Conservation (phyloP, 1,140 invertebrate genomes). For the Lepidurus packardi region DNA sequence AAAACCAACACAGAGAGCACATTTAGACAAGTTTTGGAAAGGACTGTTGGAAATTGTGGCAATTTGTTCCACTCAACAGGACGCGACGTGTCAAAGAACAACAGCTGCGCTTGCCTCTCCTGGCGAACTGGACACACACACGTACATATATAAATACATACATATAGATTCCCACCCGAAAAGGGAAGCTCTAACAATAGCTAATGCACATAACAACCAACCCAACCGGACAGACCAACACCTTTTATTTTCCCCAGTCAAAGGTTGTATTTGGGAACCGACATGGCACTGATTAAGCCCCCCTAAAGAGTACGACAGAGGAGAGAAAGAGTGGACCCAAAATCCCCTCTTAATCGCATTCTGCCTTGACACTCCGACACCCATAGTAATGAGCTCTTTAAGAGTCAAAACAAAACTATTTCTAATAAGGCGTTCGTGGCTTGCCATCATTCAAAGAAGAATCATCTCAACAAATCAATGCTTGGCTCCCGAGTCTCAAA, state of each 20-base stretch:
- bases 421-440: too few species aligned
- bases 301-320: background rate
- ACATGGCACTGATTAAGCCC: background rate
- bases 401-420: too few species aligned
- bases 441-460: too few species aligned
- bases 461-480: too few species aligned
- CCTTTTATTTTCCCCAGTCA: background rate
- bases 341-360: background rate
- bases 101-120: conserved; percentile 1
- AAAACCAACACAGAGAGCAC: too few species aligned
- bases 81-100: conserved; percentile 13
- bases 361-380: too few species aligned
- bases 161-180: too few species aligned
- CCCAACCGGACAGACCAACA: conserved; percentile 9
- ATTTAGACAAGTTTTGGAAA: background rate
- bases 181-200: background rate
- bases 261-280: background rate
- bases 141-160: too few species aligned
- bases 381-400: too few species aligned
- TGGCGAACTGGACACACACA: too few species aligned
- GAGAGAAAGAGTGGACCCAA: background rate
- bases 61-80: background rate
- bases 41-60: background rate
- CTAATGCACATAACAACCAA: background rate
- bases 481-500: too few species aligned